Evolutionary conservation across 2,888 invertebrate species (phyloP).

Genomic region (Eustalomyia histrio): DNA sequence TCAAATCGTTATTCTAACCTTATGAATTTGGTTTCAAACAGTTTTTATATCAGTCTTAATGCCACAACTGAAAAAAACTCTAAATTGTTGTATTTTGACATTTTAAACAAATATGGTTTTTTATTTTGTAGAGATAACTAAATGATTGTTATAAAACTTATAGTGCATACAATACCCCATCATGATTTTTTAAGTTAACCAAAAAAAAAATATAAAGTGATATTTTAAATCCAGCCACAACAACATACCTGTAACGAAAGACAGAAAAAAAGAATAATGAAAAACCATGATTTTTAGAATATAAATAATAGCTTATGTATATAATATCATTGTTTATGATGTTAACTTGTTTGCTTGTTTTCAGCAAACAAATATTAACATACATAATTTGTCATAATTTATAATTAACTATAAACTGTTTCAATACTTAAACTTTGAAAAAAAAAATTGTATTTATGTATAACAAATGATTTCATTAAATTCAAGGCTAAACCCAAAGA

Average conservation of each 20-base stretch:
- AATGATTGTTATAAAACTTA: constrained; percentile 4
- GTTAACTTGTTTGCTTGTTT: background rate
- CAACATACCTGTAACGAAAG: constrained; percentile 57
- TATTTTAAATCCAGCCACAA: constrained; percentile 28
- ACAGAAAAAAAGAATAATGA: constrained; percentile 23
- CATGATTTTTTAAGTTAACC: constrained; percentile 8
- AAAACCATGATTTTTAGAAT: constrained; percentile 1
- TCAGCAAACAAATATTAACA: background rate
- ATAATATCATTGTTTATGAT: background rate
- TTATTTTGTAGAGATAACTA: constrained; percentile 12
- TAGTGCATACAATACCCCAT: constrained; percentile 14
- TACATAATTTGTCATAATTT: background rate
- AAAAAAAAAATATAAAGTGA: constrained; percentile 17
- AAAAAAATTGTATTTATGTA: background rate
- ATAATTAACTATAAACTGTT: background rate
- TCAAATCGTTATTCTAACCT: constrained; percentile 34
- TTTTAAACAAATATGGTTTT: constrained; percentile 46
- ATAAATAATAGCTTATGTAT: background rate
- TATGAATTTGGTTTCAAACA: background rate
- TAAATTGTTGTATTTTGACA: constrained; percentile 48
- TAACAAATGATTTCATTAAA: background rate
- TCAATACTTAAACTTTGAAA: background rate
- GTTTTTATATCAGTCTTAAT: constrained; percentile 31
- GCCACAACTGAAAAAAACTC: constrained; percentile 23
- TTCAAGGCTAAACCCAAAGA: background rate